Conservation (phyloP, 2,888 invertebrate species). For the Campaea margaritaria region DNA sequence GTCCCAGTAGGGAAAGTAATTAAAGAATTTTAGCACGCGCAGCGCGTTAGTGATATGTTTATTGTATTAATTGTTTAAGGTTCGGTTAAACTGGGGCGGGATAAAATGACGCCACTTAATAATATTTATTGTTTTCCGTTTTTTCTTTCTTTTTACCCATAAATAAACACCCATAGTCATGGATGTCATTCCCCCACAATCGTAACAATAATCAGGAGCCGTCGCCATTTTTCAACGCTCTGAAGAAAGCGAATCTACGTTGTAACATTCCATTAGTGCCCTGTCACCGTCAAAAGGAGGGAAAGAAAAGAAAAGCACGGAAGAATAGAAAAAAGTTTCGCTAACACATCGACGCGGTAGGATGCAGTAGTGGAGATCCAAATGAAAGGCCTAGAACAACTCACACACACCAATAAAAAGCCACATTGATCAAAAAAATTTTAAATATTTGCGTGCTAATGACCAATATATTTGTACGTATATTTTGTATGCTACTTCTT, state of each 20-base stretch:
- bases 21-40: not conserved
- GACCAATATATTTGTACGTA: too few relatives aligned
- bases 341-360: slow-evolving; percentile 43
- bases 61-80: too few relatives aligned
- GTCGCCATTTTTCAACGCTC: slow-evolving; percentile 62
- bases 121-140: too few relatives aligned
- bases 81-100: too few relatives aligned
- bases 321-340: slow-evolving; percentile 49
- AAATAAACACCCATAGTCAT: slow-evolving; percentile 18
- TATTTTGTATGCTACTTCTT: too few relatives aligned
- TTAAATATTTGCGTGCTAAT: too few relatives aligned
- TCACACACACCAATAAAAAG: too few relatives aligned
- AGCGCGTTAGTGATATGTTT: too few relatives aligned
- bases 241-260: slow-evolving; percentile 64
- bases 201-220: slow-evolving; percentile 45
- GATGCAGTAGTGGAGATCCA: slow-evolving; percentile 46
- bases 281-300: slow-evolving; percentile 72
- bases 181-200: slow-evolving; percentile 27
- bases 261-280: slow-evolving; percentile 77
- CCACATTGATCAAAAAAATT: too few relatives aligned
- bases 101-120: too few relatives aligned
- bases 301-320: slow-evolving; percentile 48
- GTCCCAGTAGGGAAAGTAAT: not conserved
- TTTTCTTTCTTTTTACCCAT: not conserved
- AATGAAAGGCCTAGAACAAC: slow-evolving; percentile 4